Conservation (phyloP, 53 echinoderm and acorn worm genomes). For the Hippasteria phrygiana region DNA sequence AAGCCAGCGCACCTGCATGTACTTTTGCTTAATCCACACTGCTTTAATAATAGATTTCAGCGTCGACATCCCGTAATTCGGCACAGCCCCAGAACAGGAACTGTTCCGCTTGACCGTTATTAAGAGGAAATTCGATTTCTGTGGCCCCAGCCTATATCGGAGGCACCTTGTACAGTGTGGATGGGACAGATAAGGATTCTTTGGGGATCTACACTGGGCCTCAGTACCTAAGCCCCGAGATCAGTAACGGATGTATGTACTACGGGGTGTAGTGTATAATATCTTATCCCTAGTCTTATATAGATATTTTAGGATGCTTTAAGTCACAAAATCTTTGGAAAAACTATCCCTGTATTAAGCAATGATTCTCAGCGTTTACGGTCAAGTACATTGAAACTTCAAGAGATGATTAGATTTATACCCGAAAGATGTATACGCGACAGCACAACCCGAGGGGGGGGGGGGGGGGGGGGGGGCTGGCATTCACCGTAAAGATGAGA, state of each 20-base stretch:
- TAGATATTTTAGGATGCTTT: no score
- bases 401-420: no score
- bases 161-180: slow-evolving; percentile 2
- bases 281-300: no score
- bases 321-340: no score
- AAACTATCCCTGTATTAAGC: no score
- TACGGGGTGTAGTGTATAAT: neutral
- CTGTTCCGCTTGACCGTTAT: slow-evolving; percentile 43
- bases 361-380: no score
- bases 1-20: slow-evolving; percentile 25
- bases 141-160: neutral
- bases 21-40: neutral
- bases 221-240: neutral
- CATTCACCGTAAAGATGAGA: neutral
- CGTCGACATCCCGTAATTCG: slow-evolving; percentile 20
- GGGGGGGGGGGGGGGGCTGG: neutral
- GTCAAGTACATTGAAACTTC: no score
- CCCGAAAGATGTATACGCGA: no score
- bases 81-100: slow-evolving; percentile 25
- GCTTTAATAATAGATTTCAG: neutral
- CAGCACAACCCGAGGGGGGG: no score
- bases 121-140: slow-evolving; percentile 47
- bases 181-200: slow-evolving; percentile 40
- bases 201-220: neutral
- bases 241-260: neutral